Base-by-base conservation (phyloP, 2,113 vertebrate species). In the Halcyon malimbica region DNA sequence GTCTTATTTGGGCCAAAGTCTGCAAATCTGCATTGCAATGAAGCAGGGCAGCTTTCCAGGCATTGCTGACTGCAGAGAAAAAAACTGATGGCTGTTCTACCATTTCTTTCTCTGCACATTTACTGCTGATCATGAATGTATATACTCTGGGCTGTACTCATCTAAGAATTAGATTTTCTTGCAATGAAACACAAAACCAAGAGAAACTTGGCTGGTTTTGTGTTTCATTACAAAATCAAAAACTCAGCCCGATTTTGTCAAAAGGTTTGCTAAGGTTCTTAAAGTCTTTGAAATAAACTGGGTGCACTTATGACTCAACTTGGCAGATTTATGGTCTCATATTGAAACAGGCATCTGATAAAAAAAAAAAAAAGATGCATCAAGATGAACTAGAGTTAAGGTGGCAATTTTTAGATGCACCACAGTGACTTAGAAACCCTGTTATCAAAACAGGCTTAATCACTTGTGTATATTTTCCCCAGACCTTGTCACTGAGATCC, bases 141-240 rank as follows among this genome's bases (percentile, higher is more conserved):
- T 73, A 73, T 82, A 33, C 81, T 80, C 53, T 76, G 44, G 74
- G 35, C 37, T 90, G 53, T 54, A 68, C 53, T 94, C 76, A 77
- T 80, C 92, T 94, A 84, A 73, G 50, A 89, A 77, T 73, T 63
- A 77, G 46, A 90, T 33, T 83, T 87, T 83, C 79, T 96, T 92
- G 82, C 89, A 97, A 69, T 94, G 93, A 96, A 97, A 96, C 56
- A 73, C 46, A 94, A 97, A 96, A 96, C 97, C 89, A 89, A 96
- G 93, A 96, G 93, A 97, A 97, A 95, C 93, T 92, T 29, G 26
- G 64, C 69, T 78, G 76, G 93, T 90, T 94, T 96, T 83, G 51
- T 35, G 19, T 97, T 95, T 96, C 92, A 90, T 93, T 95, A 76
- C 48, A 92, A 95, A 95, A 82, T 71, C 59, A 68, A 96, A 92